Evolutionary conservation across 2,888 invertebrate species (phyloP).

Genomic region (Apamea monoglypha): DNA sequence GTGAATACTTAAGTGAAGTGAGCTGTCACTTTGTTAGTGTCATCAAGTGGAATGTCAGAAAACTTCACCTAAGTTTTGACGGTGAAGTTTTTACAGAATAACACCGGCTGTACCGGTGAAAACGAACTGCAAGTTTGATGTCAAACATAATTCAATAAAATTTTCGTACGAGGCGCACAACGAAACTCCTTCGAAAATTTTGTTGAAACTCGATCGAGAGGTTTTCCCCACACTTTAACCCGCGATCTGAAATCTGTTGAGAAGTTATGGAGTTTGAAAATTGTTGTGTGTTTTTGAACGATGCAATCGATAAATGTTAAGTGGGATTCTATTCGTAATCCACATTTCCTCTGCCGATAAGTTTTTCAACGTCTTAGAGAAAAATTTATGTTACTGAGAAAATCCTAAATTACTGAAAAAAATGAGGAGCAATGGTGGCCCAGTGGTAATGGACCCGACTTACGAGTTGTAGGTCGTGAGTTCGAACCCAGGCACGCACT

Average conservation of each 20-base stretch:
- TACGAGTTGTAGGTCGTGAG: no score
- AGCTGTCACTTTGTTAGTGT: not conserved
- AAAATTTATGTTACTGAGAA: not conserved
- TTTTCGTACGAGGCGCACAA: constrained; percentile 27
- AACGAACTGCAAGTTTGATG: not conserved
- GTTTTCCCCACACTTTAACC: constrained; percentile 58
- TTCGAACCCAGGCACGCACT: no score
- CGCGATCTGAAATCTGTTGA: constrained; percentile 42
- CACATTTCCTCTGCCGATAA: not conserved
- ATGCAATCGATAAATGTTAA: constrained; percentile 52
- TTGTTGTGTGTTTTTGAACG: constrained; percentile 57
- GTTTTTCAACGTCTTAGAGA: not conserved
- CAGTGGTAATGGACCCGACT: no score
- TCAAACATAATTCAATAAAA: constrained; percentile 52
- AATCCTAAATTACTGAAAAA: no score
- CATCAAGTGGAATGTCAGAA: not conserved
- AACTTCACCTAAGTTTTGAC: not conserved
- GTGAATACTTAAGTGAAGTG: not conserved
- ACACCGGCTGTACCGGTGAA: not conserved
- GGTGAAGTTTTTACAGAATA: not conserved
- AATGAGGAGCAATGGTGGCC: no score
- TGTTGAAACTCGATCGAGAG: constrained; percentile 51
- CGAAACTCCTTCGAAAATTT: constrained; percentile 42
- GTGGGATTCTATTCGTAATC: constrained; percentile 14
- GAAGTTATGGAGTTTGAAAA: constrained; percentile 63